Evolutionary conservation across 2,888 invertebrate species (phyloP).

Genomic region (Sepiola atlantica): DNA sequence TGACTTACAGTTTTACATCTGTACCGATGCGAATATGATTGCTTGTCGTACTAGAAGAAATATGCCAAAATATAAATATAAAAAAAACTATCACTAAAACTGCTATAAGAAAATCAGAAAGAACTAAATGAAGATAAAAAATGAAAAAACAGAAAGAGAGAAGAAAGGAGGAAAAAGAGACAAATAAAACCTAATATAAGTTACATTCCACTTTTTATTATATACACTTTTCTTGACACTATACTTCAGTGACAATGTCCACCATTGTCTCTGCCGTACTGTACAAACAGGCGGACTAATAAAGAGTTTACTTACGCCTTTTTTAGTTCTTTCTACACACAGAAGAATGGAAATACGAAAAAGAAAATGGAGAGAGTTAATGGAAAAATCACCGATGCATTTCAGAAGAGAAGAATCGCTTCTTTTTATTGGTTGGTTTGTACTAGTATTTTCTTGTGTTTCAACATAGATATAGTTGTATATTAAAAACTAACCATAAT

Average conservation of each 20-base stretch:
- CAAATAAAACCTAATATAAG: neutral
- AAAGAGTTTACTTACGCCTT: neutral
- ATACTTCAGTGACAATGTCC: neutral
- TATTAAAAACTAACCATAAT: neutral
- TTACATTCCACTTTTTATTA: neutral
- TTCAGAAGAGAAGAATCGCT: neutral
- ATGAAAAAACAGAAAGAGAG: neutral
- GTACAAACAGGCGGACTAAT: neutral
- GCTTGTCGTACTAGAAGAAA: neutral
- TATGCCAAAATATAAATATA: neutral
- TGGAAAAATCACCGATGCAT: constrained; percentile 22
- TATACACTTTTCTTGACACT: constrained; percentile 18
- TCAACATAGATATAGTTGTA: neutral
- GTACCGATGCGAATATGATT: neutral
- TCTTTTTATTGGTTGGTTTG: neutral
- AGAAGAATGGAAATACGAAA: neutral
- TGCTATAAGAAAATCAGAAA: neutral
- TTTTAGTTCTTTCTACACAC: neutral
- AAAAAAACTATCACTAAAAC: neutral
- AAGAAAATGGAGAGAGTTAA: neutral
- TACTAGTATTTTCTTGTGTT: neutral
- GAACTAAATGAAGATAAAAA: neutral
- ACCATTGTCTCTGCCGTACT: neutral
- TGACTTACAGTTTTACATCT: neutral
- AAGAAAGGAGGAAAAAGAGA: neutral